Evolutionary conservation across 1,140 invertebrate species (phyloP).

Genomic region (Scylla paramamosain): DNA sequence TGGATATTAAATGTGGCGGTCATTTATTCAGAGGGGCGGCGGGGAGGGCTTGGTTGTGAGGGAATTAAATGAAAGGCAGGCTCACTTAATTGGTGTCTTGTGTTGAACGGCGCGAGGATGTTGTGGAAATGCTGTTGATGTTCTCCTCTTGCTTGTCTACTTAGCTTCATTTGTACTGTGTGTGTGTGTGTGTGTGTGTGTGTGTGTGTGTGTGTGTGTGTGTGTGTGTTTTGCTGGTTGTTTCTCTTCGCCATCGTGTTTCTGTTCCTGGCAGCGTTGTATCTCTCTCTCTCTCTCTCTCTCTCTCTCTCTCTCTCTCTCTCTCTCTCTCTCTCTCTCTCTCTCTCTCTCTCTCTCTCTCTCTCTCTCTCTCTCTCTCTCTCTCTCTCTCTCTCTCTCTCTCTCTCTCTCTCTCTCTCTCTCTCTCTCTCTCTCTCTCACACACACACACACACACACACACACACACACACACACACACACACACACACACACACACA

Average conservation of each 20-base stretch:
- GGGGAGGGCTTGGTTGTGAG: not conserved
- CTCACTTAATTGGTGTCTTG: not conserved
- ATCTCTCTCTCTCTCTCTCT: conserved; percentile 28
- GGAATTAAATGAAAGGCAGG: not conserved
- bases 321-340: conserved; percentile 36
- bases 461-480: conserved; percentile 8
- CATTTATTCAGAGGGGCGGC: not conserved
- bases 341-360: conserved; percentile 29
- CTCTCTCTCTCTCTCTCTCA: not conserved
- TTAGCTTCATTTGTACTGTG: no score
- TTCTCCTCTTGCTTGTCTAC: no score
- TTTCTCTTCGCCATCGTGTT: not conserved
- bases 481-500: conserved; percentile 30
- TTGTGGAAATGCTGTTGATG: no score
- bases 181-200: no score
- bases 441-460: conserved; percentile 39
- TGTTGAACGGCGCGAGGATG: not conserved
- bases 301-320: conserved; percentile 61
- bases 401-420: conserved; percentile 30
- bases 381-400: conserved; percentile 35
- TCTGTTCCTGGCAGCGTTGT: not conserved
- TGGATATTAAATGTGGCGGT: not conserved
- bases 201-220: not conserved
- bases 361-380: conserved; percentile 48
- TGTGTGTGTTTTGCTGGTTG: not conserved